Conservation (phyloP, 2,113 vertebrate genomes). For the Clarias gariepinus region DNA sequence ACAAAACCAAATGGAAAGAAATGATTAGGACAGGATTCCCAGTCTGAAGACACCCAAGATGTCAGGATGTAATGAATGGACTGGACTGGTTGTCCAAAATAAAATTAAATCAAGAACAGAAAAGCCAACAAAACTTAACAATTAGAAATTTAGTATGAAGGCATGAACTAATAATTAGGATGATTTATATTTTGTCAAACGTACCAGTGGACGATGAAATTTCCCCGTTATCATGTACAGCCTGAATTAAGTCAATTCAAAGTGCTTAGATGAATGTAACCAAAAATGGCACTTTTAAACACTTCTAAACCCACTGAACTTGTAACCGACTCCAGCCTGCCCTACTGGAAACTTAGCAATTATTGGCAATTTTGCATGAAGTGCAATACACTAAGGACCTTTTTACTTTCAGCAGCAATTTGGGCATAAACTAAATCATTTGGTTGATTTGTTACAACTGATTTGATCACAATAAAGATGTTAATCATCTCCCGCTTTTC, state of each 20-base stretch:
- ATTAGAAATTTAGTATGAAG: neutral
- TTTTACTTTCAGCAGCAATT: constrained; percentile 21
- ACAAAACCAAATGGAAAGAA: no score
- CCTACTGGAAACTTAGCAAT: neutral
- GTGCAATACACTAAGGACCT: constrained; percentile 11
- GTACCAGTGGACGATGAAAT: neutral
- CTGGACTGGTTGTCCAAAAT: no score
- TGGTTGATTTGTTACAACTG: constrained; percentile 15
- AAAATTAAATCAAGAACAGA: neutral
- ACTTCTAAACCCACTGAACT: neutral
- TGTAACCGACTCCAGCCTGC: neutral
- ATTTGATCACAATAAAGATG: constrained; percentile 40
- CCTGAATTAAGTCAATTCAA: neutral
- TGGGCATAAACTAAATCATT: constrained; percentile 27
- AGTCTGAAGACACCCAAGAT: no score
- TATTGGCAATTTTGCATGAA: neutral
- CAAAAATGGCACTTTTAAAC: neutral
- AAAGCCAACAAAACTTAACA: neutral
- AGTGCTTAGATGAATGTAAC: neutral
- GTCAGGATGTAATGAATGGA: no score
- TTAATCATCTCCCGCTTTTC: constrained; percentile 14
- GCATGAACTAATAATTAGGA: neutral
- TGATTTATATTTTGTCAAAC: neutral
- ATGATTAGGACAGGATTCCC: no score
- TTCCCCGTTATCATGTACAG: neutral